A percentile compares a stretch with the other conserved stretches of the same genome.
These are phyloP conservation scores for Sebastes dallii DNA, from an alignment of 2,797 vertebrate genomes.

Conservation along the genomic window DNA sequence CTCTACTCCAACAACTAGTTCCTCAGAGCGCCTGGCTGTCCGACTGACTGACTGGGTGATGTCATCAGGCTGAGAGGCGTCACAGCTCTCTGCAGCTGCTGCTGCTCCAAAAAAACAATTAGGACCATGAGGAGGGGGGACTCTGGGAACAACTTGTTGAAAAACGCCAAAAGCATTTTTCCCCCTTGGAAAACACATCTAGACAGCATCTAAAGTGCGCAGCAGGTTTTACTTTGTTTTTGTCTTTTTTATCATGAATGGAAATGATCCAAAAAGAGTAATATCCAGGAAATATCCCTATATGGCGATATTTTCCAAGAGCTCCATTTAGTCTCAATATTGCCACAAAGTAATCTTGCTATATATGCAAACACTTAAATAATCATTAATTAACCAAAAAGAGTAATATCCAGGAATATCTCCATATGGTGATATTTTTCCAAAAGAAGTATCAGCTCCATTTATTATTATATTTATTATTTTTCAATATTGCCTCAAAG, in stretches of 20 bases:
- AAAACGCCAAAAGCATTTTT: constrained; percentile 5
- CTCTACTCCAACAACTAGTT: constrained; percentile 56
- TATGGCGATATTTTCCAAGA: not conserved
- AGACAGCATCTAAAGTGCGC: not conserved
- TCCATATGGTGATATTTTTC: no score
- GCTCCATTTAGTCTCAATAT: not conserved
- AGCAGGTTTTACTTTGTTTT: not conserved
- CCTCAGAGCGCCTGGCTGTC: constrained; percentile 32
- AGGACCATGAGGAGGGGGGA: not conserved
- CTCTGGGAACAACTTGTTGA: constrained; percentile 64
- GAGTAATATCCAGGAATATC: no score
- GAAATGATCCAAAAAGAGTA: not conserved
- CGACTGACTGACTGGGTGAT: constrained; percentile 61
- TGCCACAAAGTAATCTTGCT: not conserved
- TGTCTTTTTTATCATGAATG: not conserved
- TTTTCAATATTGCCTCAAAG: no score
- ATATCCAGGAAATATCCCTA: not conserved
- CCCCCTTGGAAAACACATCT: rapidly evolving
- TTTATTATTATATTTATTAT: no score
- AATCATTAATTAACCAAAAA: not conserved
- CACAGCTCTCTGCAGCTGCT: constrained; percentile 12
- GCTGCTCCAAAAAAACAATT: constrained; percentile 19
- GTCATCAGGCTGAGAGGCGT: constrained; percentile 71
- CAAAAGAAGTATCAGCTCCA: no score
- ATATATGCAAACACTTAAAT: not conserved